Conservation (phyloP, 2,797 vertebrate genomes). For the Ibycter americanus region DNA sequence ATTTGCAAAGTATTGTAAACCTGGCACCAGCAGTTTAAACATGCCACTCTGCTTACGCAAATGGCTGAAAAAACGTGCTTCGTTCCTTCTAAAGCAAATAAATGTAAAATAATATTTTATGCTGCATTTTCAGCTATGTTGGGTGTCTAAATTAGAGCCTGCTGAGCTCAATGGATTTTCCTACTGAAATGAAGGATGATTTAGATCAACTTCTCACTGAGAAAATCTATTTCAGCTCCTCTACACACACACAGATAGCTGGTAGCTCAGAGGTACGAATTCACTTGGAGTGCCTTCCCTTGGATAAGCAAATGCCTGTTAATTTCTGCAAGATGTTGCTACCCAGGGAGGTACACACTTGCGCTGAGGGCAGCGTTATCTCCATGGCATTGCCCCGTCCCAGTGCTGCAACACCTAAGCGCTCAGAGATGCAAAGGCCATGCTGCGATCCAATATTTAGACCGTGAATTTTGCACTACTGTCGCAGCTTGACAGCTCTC, state of each 20-base stretch:
- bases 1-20: neutral
- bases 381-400: neutral
- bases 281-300: neutral
- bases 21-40: neutral
- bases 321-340: neutral
- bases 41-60: neutral
- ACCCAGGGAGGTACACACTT: neutral
- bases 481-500: neutral
- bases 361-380: neutral
- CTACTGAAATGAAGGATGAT: neutral
- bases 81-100: neutral
- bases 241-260: neutral
- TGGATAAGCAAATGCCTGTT: neutral
- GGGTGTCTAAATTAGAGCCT: neutral
- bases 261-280: neutral
- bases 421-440: neutral
- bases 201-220: neutral
- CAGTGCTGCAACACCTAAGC: accelerated
- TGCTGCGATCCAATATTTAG: neutral
- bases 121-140: neutral
- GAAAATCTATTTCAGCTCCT: neutral
- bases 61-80: neutral
- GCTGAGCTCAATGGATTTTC: neutral
- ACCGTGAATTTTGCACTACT: neutral
- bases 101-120: neutral